Base-by-base conservation (phyloP, 1,140 invertebrate genomes). In the Drosophila sechellia region DNA sequence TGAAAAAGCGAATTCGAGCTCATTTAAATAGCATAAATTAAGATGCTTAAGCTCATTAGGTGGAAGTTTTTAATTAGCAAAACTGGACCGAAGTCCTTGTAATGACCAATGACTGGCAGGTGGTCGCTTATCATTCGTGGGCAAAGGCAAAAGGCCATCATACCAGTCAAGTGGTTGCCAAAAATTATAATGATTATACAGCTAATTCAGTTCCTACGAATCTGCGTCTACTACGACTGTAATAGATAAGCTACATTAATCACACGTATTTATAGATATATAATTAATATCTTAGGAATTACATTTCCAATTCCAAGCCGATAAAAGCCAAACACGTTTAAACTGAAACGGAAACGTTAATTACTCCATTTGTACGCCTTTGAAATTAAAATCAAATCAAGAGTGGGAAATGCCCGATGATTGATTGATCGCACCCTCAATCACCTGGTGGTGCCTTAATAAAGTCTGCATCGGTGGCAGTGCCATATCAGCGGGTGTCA, bases 11-110 rank as follows among this genome's bases (percentile, higher is more conserved):
- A 56, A 65, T 48, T 58, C 77, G 45, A 70, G 66, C 77, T 81
- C 75, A 81, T 87, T 87, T 81, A 81, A 87, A 87, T 86, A 68
- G 70, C 83, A 83, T 79, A 83, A 86, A 76, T 79, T 72, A 79
- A 77, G 54, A 58, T 43, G 66, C 71, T 77, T 79, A 89, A 76
- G 75, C 83, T 79, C 63, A 79, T 86, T 86, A 56, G 20, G 58
- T 50, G 60, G 34, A 76, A 50, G 42, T 48, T 52, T 72, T 72
- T 76, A 53, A 76, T 75, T 63, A 72, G 79, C 58, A 55, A 56
- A 63, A 63, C 40, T 39, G 25, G 20, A 25, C 40, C 42, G 58
- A 71, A 65, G 37, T 31, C 46, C 46, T 43, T 63, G 52, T 65
- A 46, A 77, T 72, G 46, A 35, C 48, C 39, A 48, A 35, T 56